Evolutionary conservation across 1,140 invertebrate genomes (phyloP).

Genomic region (Hydropsyche tenuis): DNA sequence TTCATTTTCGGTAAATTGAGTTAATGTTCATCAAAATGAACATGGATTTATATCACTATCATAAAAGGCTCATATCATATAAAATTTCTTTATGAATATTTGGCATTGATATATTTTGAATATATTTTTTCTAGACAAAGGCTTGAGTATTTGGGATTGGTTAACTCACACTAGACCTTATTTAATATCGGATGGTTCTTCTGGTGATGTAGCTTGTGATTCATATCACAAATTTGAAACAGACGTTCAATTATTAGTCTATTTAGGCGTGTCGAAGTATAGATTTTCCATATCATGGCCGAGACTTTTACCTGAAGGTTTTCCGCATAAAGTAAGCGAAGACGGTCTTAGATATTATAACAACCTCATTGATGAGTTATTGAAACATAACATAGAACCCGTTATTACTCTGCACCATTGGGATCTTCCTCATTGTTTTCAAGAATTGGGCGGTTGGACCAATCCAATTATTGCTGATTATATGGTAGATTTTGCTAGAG

Average conservation of each 20-base stretch:
- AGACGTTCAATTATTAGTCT: conserved; percentile 63
- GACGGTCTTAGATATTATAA: conserved; percentile 50
- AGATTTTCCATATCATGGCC: conserved; percentile 64
- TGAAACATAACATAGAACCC: conserved; percentile 58
- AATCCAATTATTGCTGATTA: conserved; percentile 54
- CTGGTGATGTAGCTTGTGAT: conserved; percentile 67
- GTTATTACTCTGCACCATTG: conserved; percentile 52
- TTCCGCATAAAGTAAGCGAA: conserved; percentile 45
- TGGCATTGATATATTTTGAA: no score
- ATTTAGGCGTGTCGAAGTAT: conserved; percentile 58
- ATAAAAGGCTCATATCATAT: no score
- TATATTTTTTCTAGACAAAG: conserved; percentile 55
- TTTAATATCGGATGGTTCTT: conserved; percentile 53
- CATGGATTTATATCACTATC: no score
- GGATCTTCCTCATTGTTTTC: conserved; percentile 50
- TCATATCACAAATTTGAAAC: conserved; percentile 66
- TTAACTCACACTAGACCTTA: conserved; percentile 53
- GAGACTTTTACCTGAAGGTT: conserved; percentile 60
- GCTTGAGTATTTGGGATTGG: conserved; percentile 61
- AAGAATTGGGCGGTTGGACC: conserved; percentile 50
- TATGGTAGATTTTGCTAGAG: conserved; percentile 58
- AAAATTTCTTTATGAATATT: no score
- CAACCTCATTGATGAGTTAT: conserved; percentile 55
- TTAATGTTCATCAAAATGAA: no score
- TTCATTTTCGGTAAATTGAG: no score